Base-by-base conservation (phyloP, 1,140 invertebrate species). In the Bursaphelenchus mucronatus region DNA sequence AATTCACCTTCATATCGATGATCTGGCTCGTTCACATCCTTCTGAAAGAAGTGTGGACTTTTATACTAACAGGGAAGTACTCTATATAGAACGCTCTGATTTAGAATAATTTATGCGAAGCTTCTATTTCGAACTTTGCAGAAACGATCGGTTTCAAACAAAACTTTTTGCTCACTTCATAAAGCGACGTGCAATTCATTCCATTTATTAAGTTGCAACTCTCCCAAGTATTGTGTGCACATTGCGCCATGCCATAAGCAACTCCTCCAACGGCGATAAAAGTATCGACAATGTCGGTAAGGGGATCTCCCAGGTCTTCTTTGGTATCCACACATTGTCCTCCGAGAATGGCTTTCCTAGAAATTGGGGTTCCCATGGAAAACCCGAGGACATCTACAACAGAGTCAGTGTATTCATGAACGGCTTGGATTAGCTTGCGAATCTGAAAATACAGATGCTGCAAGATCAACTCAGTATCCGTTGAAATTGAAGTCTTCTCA, bases 341-440 rank as follows among this genome's bases (percentile, higher is more conserved):
- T 0, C 69, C 69, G n/a, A 71, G 30, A 51, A 71, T 71, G 7
- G 71, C 69, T 47, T 71, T 71, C 13, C 69, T 45, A 3, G 56
- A n/a, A 49, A 71, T 64, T 8, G 70, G 45, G 43, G 54, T 63
- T 40, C 69, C 69, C 52, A 71, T 44, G 10, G 69, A 72, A 40
- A 73, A 73, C 3, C 44, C 70, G 10, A 70, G 40, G 11, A 71
- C 65, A 45, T 73, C 70, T 9, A 74, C 53, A n/a, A 15, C 49
- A 8, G n/a, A 10, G 19, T 41, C 41, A 13, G 67, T 69, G 61
- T 69, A 69, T 19, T 39, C 41, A 21, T 13, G 40, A 19, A 71
- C 64, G 43, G 64, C 64, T n/a, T 17, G 40, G 15, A 66, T 10
- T 3, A 66, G 40, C 8, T 70, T 17, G 19, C 64, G 64, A 46